Base-by-base conservation (phyloP, 2,888 invertebrate species). In the Priocnemis perturbator region DNA sequence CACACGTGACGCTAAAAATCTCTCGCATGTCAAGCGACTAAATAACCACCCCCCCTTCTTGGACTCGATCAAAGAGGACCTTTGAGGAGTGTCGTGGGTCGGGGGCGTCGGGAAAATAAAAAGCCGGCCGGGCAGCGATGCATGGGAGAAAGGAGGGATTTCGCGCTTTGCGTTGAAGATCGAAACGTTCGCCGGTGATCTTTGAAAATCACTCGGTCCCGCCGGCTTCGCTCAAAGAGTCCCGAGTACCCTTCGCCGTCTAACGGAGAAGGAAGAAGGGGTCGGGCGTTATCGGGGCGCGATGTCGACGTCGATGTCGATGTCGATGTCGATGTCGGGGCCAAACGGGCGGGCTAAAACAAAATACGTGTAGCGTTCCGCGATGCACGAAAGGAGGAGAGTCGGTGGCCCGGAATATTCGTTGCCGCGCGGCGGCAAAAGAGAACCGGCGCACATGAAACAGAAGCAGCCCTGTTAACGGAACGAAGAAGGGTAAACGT, bases 331-430 rank as follows among this genome's bases (percentile, higher is more conserved):
- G 21, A 20, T 17, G 59, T 73, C 63, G 67, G 60, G 20, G 60
- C 64, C 45, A 66, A 73, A 63, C 52, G 56, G 37, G 44, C 48
- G 62, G 67, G 62, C 69, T 79, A 67, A 79, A 76, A 77, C 75
- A 77, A 74, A 78, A 81, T 74, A 78, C 75, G 72, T 74, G 73
- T 78, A 74, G 68, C 73, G 74, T 74, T 70, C 67, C 69, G 68
- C 59, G 67, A 63, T 67, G 69, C 66, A 70, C 67, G 61, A 47
- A 52, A 62, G 62, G 53, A n/a, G 67, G 53, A n/a, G 67, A 60
- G 65, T 68, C 61, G 64, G 61, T 21, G 65, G 55, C 21, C 20
- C 60, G 69, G 63, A 70, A 71, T 65, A 60, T 61, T 67, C 65
- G 68, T 56, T 37, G 37, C 37, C 37, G 37, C 37, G 37, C 37